Evolutionary conservation across 1,140 invertebrate genomes (phyloP).

Genomic region (Armadillidium nasatum): DNA sequence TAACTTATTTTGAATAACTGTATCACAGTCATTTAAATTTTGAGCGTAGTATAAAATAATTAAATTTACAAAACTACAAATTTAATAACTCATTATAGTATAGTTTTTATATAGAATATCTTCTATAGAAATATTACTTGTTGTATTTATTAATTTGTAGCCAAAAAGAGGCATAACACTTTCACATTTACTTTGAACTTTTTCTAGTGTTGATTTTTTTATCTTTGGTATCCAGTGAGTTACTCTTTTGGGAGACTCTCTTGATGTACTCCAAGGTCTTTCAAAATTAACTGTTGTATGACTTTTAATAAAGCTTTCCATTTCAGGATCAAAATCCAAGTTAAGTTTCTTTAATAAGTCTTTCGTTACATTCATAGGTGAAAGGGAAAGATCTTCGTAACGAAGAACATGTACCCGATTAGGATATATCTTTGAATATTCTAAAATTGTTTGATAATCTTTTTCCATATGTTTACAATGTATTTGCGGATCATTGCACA

Average conservation of each 20-base stretch:
- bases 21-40: too few species aligned
- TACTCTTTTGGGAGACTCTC: conserved; percentile 61
- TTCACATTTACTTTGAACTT: conserved; percentile 34
- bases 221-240: conserved; percentile 42
- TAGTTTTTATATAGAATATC: neutral
- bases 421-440: conserved; percentile 64
- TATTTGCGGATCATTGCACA: conserved; percentile 68
- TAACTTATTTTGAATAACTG: too few species aligned
- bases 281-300: conserved; percentile 73
- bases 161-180: conserved; percentile 39
- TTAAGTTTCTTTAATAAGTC: conserved; percentile 70
- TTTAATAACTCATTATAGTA: too few species aligned
- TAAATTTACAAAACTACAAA: too few species aligned
- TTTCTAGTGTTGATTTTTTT: conserved; percentile 19
- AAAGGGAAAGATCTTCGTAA: conserved; percentile 77
- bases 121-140: neutral
- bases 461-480: conserved; percentile 76
- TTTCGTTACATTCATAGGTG: conserved; percentile 63
- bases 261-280: conserved; percentile 73
- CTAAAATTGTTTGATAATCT: conserved; percentile 68
- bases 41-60: too few species aligned
- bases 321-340: conserved; percentile 62
- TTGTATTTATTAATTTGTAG: conserved; percentile 19
- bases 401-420: conserved; percentile 68
- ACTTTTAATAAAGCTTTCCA: conserved; percentile 69